phyloP scores from a whole-genome alignment of 37 sponge, comb jelly and placozoan genomes.

The Bolinopsis microptera region DNA sequence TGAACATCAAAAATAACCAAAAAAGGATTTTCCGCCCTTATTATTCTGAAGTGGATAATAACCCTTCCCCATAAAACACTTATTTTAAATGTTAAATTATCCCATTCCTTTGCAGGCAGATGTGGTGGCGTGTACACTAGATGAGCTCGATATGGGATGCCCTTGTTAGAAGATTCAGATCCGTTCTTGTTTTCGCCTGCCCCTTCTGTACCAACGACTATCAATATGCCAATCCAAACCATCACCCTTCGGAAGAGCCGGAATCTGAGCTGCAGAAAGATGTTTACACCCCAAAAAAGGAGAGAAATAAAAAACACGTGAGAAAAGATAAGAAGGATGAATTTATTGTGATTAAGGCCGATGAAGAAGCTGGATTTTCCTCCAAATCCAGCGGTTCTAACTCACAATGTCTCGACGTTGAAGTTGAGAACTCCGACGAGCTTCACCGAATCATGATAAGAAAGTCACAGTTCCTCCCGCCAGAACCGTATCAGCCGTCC shows the following conservation, averaged over 20 bases:
- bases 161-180: conserved; percentile 7
- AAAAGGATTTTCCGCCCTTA: too few species aligned
- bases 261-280: conserved; percentile 9
- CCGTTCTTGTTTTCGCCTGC: background rate
- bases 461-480: background rate
- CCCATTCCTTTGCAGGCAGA: background rate
- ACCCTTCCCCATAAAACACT: too few species aligned
- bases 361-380: conserved; percentile 34
- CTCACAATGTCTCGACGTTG: conserved; percentile 15
- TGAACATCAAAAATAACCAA: too few species aligned
- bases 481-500: background rate
- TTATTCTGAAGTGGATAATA: too few species aligned
- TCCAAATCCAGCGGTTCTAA: background rate
- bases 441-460: background rate
- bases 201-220: conserved; percentile 20
- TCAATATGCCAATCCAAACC: background rate
- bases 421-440: background rate
- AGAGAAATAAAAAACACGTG: background rate
- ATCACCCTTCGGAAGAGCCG: background rate
- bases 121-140: background rate
- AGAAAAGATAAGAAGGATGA: conserved; percentile 12
- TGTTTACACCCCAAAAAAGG: conserved; percentile 8
- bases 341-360: background rate
- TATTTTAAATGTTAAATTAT: too few species aligned
- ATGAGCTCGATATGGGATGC: conserved; percentile 51